Percentiles rank a stretch among this genome's conserved stretches.
Conservation (phyloP, 1,140 invertebrate genomes). For the Protaetia brevitarsis region DNA sequence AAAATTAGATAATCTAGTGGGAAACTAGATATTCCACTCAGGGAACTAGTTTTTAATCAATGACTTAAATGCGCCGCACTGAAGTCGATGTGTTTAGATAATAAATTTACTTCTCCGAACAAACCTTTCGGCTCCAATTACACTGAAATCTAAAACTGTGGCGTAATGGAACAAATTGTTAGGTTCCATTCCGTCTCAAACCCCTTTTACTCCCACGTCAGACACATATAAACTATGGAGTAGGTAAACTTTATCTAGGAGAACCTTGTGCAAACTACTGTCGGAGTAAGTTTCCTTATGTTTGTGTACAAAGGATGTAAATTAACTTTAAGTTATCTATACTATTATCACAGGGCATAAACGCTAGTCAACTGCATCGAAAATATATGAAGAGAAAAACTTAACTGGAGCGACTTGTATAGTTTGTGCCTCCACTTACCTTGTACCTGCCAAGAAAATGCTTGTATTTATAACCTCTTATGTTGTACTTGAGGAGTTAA, state of each 20-base stretch:
- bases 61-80: not conserved
- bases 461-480: too few species aligned
- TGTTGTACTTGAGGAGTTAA: too few species aligned
- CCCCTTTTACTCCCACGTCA: too few species aligned
- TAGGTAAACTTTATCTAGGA: slow-evolving; percentile 6
- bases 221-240: slow-evolving; percentile 1
- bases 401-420: too few species aligned
- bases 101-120: not conserved
- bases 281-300: slow-evolving; percentile 8
- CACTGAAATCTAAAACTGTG: slow-evolving; percentile 4
- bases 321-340: slow-evolving; percentile 8
- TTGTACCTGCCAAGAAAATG: too few species aligned
- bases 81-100: not conserved
- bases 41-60: not conserved
- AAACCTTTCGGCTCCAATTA: slow-evolving; percentile 12
- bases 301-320: slow-evolving; percentile 6
- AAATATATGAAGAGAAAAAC: slow-evolving; percentile 3
- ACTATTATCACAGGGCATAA: not conserved
- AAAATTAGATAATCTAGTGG: not conserved
- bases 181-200: too few species aligned
- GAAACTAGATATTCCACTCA: not conserved
- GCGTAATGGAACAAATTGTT: not conserved
- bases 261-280: not conserved
- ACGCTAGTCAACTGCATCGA: not conserved
- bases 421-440: too few species aligned